A percentile compares a stretch with the other conserved stretches of the same genome.
phyloP scores from a whole-genome alignment of 2,113 vertebrate genomes.

The Vidua macroura region DNA sequence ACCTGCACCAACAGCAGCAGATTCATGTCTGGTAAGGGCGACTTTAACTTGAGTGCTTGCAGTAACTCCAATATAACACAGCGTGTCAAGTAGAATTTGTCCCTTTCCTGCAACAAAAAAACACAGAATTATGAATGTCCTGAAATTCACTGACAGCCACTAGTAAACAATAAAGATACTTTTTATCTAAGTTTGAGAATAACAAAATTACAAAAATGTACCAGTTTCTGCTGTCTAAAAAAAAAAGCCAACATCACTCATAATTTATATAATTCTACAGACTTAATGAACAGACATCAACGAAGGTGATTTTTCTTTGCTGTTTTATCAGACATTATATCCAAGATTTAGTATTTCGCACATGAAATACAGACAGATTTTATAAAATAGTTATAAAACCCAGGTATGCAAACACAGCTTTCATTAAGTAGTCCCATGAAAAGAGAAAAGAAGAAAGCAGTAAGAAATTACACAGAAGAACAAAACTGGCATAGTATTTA shows the following conservation, averaged over 20 bases:
- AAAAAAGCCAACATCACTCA: not conserved
- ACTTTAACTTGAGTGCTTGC: slow-evolving; percentile 97
- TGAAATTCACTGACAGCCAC: not conserved
- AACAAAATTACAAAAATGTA: not conserved
- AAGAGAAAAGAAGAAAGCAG: not conserved
- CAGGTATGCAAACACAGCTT: not conserved
- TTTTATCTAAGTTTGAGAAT: not conserved
- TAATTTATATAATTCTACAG: not conserved
- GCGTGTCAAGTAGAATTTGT: slow-evolving; percentile 98
- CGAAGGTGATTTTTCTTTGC: not conserved
- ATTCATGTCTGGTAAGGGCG: slow-evolving; percentile 94
- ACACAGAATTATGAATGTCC: not conserved
- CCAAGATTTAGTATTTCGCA: not conserved
- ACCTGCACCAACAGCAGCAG: slow-evolving; percentile 97
- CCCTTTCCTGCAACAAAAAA: slow-evolving; percentile 85
- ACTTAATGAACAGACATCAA: not conserved
- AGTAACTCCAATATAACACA: slow-evolving; percentile 94
- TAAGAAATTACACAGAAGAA: not conserved
- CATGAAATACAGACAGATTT: not conserved
- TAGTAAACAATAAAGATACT: not conserved
- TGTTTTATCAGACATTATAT: not conserved
- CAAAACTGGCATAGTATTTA: not conserved
- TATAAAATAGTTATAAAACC: not conserved
- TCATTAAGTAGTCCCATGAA: not conserved
- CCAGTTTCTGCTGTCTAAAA: not conserved